Evolutionary conservation across 1,140 invertebrate species (phyloP).

Genomic region (Drosophila lini): DNA sequence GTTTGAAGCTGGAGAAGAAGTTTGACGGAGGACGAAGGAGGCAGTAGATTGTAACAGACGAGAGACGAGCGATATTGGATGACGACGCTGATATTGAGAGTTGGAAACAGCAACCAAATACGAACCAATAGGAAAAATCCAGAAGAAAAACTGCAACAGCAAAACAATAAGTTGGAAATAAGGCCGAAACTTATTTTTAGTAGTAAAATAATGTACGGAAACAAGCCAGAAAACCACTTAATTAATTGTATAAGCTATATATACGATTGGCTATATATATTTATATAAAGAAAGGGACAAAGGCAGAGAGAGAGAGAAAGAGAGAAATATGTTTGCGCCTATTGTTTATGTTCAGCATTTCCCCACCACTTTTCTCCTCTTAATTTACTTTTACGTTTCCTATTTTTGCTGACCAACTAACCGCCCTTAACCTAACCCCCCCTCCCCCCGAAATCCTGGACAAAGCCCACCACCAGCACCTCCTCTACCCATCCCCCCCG

Average conservation of each 20-base stretch:
- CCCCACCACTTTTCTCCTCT: constrained; percentile 7
- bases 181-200: constrained; percentile 75
- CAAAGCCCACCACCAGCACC: constrained; percentile 40
- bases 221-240: constrained; percentile 58
- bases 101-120: constrained; percentile 70
- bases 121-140: constrained; percentile 55
- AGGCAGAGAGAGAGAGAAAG: constrained; percentile 12
- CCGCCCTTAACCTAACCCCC: constrained; percentile 10
- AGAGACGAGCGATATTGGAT: constrained; percentile 27
- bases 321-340: constrained; percentile 45
- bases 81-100: constrained; percentile 43
- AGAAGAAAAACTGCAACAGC: constrained; percentile 58
- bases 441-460: constrained; percentile 1
- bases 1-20: constrained; percentile 13
- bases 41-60: constrained; percentile 52
- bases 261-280: constrained; percentile 51
- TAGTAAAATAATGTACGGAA: constrained; percentile 70
- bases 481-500: constrained; percentile 5
- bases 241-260: constrained; percentile 76
- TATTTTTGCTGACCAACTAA: constrained; percentile 32
- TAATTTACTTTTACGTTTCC: constrained; percentile 56
- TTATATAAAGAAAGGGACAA: constrained; percentile 14
- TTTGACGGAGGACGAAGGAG: constrained; percentile 23
- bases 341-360: constrained; percentile 62
- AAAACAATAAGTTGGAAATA: constrained; percentile 80